Evolutionary conservation across 1,140 invertebrate genomes (phyloP).

Genomic region (Trichonephila clavipes): DNA sequence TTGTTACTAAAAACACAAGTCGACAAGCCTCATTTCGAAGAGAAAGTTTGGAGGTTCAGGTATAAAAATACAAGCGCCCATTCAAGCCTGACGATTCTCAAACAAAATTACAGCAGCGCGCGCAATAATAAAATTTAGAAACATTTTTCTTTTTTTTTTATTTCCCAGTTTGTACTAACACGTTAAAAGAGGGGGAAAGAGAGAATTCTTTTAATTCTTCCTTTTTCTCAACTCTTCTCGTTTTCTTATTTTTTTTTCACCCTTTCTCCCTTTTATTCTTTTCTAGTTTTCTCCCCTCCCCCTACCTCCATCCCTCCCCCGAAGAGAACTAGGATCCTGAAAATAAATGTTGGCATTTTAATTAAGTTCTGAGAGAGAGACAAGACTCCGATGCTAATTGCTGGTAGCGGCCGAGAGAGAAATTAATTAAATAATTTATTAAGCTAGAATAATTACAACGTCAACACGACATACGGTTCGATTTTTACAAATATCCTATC

Average conservation of each 20-base stretch:
- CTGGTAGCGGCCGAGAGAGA: constrained; percentile 69
- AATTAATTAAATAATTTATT: constrained; percentile 77
- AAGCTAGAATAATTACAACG: constrained; percentile 76
- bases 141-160: constrained; percentile 48
- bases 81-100: constrained; percentile 35
- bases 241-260: constrained; percentile 20
- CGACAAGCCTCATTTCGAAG: constrained; percentile 30
- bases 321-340: constrained; percentile 16
- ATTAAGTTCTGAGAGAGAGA: constrained; percentile 58
- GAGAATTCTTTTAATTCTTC: neutral
- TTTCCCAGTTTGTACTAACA: neutral
- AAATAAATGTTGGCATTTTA: constrained; percentile 76
- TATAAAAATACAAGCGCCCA: constrained; percentile 33
- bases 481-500: constrained; percentile 77
- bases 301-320: neutral
- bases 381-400: constrained; percentile 69
- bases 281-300: neutral
- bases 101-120: constrained; percentile 34
- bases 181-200: neutral
- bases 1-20: neutral
- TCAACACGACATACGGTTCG: constrained; percentile 75
- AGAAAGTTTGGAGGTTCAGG: neutral
- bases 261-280: neutral
- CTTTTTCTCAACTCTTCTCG: neutral
- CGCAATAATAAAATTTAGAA: constrained; percentile 56